Conservation (phyloP, 2,888 invertebrate species). For the Pharmacophagus antenor region DNA sequence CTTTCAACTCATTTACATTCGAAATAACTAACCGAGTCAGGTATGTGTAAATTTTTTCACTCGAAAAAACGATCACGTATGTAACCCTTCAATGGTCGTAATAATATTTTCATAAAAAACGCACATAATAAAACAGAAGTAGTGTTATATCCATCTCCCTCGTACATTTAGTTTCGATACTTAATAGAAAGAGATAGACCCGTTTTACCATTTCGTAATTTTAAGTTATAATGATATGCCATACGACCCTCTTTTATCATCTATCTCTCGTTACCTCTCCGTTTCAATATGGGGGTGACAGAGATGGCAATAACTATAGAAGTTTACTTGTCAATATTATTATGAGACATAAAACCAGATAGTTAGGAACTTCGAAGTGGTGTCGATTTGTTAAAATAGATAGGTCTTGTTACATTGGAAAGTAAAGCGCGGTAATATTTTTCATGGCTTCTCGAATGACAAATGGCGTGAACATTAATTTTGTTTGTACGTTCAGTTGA, state of each 20-base stretch:
- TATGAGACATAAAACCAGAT: conserved; percentile 41
- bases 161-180: conserved; percentile 24
- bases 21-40: conserved; percentile 29
- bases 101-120: conserved; percentile 49
- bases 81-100: conserved; percentile 37
- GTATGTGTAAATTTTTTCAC: conserved; percentile 31
- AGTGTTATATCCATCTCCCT: conserved; percentile 11
- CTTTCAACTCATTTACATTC: conserved; percentile 31
- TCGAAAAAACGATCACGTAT: conserved; percentile 38
- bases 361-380: conserved; percentile 40
- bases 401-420: conserved; percentile 41
- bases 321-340: conserved; percentile 34
- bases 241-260: conserved; percentile 54
- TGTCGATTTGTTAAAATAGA: conserved; percentile 36
- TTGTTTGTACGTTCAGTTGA: conserved; percentile 54
- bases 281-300: conserved; percentile 34
- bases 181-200: conserved; percentile 46
- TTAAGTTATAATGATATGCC: conserved; percentile 63
- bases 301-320: conserved; percentile 37
- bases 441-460: conserved; percentile 52
- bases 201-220: conserved; percentile 39
- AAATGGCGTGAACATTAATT: conserved; percentile 49
- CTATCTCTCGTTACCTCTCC: conserved; percentile 40
- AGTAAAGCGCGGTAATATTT: conserved; percentile 41
- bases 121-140: conserved; percentile 28